phyloP scores from a whole-genome alignment of 37 sponge, comb jelly and placozoan species.

The Chondrosia reniformis region DNA sequence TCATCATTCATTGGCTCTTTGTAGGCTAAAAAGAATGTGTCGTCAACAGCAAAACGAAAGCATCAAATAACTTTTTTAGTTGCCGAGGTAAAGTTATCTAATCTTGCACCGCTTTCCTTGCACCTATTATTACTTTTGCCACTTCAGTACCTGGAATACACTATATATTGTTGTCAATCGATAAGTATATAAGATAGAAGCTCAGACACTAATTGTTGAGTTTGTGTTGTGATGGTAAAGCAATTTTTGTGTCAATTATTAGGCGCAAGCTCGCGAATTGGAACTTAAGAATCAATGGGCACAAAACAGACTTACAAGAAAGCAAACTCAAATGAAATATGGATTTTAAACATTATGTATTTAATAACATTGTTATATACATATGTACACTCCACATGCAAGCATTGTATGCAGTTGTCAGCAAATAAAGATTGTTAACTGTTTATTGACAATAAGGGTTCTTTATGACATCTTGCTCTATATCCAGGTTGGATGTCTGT shows the following conservation, averaged over 20 bases:
- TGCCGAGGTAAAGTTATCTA: neutral
- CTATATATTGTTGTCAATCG: too few species aligned
- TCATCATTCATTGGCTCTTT: neutral
- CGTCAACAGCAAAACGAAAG: conserved; percentile 1
- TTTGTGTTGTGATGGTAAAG: too few species aligned
- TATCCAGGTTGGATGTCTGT: too few species aligned
- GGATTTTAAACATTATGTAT: conserved; percentile 57
- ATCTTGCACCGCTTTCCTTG: neutral
- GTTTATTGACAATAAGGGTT: too few species aligned
- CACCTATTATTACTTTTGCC: neutral
- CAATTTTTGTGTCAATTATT: too few species aligned
- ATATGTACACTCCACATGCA: neutral
- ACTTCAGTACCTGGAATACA: too few species aligned
- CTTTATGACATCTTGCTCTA: too few species aligned
- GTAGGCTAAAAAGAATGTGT: neutral
- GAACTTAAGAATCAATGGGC: conserved; percentile 87
- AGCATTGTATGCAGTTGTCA: too few species aligned
- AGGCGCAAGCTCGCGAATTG: conserved; percentile 85
- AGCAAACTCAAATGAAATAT: conserved; percentile 86
- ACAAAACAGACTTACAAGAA: conserved; percentile 48
- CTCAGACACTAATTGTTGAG: too few species aligned
- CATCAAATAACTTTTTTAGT: conserved; percentile 20
- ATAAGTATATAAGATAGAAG: too few species aligned
- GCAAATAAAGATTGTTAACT: too few species aligned
- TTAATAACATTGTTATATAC: neutral